These are phyloP conservation scores for Ips typographus DNA, from an alignment of 1,140 invertebrate species.

Conservation along the genomic window DNA sequence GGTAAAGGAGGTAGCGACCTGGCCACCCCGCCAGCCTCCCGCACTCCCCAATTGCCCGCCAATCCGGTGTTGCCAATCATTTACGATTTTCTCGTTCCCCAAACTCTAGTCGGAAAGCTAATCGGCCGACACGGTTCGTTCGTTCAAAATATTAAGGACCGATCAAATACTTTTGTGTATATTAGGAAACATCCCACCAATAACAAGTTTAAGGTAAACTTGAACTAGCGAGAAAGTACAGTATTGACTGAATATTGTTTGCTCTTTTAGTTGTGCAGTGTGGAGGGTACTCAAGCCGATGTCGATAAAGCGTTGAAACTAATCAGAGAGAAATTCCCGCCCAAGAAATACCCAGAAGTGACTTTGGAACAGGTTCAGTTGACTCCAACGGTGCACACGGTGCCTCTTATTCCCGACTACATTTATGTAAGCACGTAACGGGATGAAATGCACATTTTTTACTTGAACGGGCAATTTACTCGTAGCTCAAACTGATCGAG, in stretches of 20 bases:
- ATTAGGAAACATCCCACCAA: slow-evolving; percentile 75
- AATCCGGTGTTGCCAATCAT: slow-evolving; percentile 38
- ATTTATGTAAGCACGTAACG: slow-evolving; percentile 57
- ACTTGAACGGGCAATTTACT: slow-evolving; percentile 9
- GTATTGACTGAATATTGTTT: neutral
- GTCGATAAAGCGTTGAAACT: slow-evolving; percentile 78
- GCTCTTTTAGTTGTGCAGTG: slow-evolving; percentile 35
- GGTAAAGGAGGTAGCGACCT: slow-evolving; percentile 73
- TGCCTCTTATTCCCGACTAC: slow-evolving; percentile 62
- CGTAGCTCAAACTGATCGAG: slow-evolving; percentile 80
- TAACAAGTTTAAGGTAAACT: slow-evolving; percentile 66
- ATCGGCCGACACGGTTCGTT: slow-evolving; percentile 84
- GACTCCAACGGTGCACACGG: slow-evolving; percentile 58
- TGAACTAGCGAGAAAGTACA: neutral
- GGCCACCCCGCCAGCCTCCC: slow-evolving; percentile 59
- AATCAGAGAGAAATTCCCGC: slow-evolving; percentile 81
- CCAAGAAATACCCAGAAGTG: slow-evolving; percentile 74
- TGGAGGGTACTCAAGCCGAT: slow-evolving; percentile 66
- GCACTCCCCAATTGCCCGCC: slow-evolving; percentile 34
- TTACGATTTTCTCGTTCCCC: slow-evolving; percentile 82
- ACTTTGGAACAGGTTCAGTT: slow-evolving; percentile 75
- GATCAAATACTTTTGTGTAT: slow-evolving; percentile 74
- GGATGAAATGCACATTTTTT: neutral
- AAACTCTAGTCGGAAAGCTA: slow-evolving; percentile 77
- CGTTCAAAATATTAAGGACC: slow-evolving; percentile 77